These are phyloP conservation scores for Dynastes tityus DNA, from an alignment of 2,888 invertebrate genomes.

Conservation along the genomic window DNA sequence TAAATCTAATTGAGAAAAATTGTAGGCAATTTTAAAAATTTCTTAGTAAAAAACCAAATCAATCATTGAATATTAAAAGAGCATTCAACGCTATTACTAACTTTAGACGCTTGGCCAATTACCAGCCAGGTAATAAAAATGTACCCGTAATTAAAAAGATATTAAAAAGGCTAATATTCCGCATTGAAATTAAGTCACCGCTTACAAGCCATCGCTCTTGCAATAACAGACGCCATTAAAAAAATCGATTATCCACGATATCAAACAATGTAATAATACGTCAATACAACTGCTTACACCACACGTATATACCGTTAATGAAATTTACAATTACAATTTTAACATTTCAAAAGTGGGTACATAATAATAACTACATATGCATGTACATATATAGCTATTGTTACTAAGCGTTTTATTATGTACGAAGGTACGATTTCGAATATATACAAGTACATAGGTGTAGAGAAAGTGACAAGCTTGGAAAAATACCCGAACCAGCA, in stretches of 20 bases:
- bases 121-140: background rate
- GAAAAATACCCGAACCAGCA: too few relatives aligned
- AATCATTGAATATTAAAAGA: background rate
- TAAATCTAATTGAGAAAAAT: too few relatives aligned
- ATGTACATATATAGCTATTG: background rate
- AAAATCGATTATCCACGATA: conserved; percentile 39
- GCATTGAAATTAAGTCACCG: conserved; percentile 16
- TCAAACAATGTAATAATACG: conserved; percentile 25
- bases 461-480: too few relatives aligned
- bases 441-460: too few relatives aligned
- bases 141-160: conserved; percentile 5
- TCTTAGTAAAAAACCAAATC: too few relatives aligned
- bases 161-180: conserved; percentile 2
- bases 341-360: conserved; percentile 36
- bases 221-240: conserved; percentile 13
- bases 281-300: conserved; percentile 30
- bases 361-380: background rate
- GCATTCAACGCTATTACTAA: background rate
- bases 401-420: too few relatives aligned
- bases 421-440: too few relatives aligned
- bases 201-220: background rate
- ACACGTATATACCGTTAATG: conserved; percentile 38
- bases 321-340: conserved; percentile 50
- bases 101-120: background rate
- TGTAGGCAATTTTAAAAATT: too few relatives aligned